These are phyloP conservation scores for Beroe forskalii DNA, from an alignment of 37 sponge, comb jelly and placozoan species.

Conservation along the genomic window DNA sequence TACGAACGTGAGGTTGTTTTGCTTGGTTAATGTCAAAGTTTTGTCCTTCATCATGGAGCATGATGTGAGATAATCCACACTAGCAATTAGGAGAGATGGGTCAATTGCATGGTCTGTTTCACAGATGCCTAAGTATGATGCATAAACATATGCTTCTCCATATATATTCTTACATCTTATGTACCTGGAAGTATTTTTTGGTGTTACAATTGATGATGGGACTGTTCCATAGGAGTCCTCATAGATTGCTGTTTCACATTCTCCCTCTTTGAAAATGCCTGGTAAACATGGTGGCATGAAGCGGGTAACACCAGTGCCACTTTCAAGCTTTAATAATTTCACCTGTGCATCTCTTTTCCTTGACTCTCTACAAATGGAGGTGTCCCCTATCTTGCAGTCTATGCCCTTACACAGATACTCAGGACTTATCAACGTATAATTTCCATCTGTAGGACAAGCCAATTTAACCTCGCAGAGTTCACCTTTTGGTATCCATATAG, in stretches of 20 bases:
- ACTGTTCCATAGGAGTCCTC: constrained; percentile 31
- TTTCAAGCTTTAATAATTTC: neutral
- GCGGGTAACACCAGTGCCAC: neutral
- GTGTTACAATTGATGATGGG: neutral
- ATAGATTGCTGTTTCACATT: neutral
- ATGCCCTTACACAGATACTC: neutral
- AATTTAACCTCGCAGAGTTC: neutral
- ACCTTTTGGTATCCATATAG: neutral
- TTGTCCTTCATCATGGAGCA: neutral
- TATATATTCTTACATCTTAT: neutral
- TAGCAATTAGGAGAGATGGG: neutral
- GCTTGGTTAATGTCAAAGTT: constrained; percentile 17
- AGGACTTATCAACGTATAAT: neutral
- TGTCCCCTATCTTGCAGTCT: neutral
- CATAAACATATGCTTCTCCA: constrained; percentile 21
- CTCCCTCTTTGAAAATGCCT: neutral
- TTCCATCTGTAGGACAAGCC: neutral
- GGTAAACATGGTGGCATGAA: neutral
- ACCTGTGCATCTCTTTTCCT: neutral
- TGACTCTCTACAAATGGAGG: neutral
- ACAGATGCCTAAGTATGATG: neutral
- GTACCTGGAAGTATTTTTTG: neutral
- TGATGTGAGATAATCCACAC: neutral
- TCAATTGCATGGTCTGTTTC: neutral
- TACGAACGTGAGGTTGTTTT: constrained; percentile 1